Evolutionary conservation across 2,888 invertebrate genomes (phyloP).

Genomic region (Eristalinus sepulchralis): DNA sequence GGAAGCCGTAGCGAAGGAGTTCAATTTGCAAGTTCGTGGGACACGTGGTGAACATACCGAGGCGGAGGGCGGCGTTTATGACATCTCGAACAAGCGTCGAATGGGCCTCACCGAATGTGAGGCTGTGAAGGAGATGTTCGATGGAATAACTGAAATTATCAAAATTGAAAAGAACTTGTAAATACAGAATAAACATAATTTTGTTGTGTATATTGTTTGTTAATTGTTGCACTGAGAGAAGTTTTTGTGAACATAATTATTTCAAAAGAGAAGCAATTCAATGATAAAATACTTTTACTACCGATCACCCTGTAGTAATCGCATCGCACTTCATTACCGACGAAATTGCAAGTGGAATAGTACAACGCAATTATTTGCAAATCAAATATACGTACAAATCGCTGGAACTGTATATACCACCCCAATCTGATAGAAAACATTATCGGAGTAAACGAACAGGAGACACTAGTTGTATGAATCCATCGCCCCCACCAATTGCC

Average conservation of each 20-base stretch:
- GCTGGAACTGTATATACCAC: neutral
- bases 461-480: neutral
- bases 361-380: neutral
- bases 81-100: slow-evolving; percentile 98
- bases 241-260: too few relatives aligned
- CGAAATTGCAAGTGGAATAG: neutral
- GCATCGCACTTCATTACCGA: neutral
- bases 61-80: slow-evolving; percentile 96
- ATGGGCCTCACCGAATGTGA: slow-evolving; percentile 98
- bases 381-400: neutral
- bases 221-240: too few relatives aligned
- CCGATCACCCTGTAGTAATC: neutral
- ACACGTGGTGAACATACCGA: slow-evolving; percentile 98
- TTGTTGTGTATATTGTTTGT: too few relatives aligned
- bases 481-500: neutral
- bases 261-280: too few relatives aligned
- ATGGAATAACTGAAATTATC: slow-evolving; percentile 96
- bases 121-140: slow-evolving; percentile 96
- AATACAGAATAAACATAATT: neutral
- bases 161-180: slow-evolving; percentile 80
- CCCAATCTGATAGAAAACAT: too few relatives aligned
- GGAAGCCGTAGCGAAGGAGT: slow-evolving; percentile 94
- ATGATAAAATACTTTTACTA: too few relatives aligned
- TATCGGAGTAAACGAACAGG: neutral
- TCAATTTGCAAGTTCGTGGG: slow-evolving; percentile 95